These are phyloP conservation scores for Acyrthosiphon pisum DNA, from an alignment of 1,140 invertebrate species.

Conservation along the genomic window DNA sequence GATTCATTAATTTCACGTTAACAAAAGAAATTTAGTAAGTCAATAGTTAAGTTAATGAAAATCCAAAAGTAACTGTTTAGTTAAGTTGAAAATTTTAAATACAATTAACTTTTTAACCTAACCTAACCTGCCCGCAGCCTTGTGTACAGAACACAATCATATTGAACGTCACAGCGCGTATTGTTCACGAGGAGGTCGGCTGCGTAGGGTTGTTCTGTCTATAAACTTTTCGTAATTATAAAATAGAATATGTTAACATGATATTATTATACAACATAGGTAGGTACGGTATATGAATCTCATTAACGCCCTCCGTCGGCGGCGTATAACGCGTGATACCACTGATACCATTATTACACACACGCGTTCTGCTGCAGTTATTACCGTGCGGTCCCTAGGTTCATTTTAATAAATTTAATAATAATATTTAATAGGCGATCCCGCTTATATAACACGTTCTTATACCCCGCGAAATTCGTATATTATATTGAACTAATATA, in stretches of 20 bases:
- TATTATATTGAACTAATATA: background rate
- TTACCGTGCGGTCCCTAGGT: background rate
- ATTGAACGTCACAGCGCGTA: background rate
- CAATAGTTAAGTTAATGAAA: no score
- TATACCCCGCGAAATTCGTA: background rate
- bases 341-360: background rate
- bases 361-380: background rate
- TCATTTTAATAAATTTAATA: slow-evolving; percentile 16
- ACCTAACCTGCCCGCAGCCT: no score
- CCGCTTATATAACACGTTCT: background rate
- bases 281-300: background rate
- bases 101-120: no score
- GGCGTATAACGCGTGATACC: background rate
- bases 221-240: slow-evolving; percentile 3
- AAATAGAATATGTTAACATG: slow-evolving; percentile 17
- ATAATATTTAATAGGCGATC: background rate
- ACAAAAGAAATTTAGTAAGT: no score
- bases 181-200: background rate
- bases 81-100: no score
- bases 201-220: background rate
- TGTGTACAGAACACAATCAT: background rate
- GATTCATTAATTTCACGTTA: no score
- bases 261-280: background rate
- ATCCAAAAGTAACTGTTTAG: no score
- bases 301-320: background rate